Conservation (phyloP, 2,888 invertebrate genomes). For the Metopia argyrocephala region DNA sequence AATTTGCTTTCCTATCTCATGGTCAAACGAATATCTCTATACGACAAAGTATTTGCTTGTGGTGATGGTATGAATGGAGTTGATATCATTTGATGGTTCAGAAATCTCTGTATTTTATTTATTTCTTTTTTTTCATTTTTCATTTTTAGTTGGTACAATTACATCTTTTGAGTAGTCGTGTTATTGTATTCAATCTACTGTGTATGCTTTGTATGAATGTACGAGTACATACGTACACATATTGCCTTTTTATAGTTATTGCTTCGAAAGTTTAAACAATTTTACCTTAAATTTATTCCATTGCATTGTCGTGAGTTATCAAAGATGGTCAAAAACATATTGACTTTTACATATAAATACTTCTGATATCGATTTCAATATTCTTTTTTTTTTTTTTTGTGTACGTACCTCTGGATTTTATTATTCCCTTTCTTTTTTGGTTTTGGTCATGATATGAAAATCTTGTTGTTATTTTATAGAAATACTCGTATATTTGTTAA, state of each 20-base stretch:
- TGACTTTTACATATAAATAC: slow-evolving; percentile 30
- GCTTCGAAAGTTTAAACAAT: neutral
- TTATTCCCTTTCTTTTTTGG: neutral
- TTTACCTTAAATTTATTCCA: slow-evolving; percentile 62
- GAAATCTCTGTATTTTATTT: neutral
- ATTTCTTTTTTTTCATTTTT: slow-evolving; percentile 13
- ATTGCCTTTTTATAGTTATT: slow-evolving; percentile 16
- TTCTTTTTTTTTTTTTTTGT: neutral
- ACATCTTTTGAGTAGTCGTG: slow-evolving; percentile 53
- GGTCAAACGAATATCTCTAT: slow-evolving; percentile 1
- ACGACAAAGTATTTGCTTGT: neutral
- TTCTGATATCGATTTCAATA: slow-evolving; percentile 53
- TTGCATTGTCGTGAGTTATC: slow-evolving; percentile 63
- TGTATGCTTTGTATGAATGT: neutral
- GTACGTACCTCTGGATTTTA: neutral
- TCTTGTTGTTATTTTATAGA: slow-evolving; percentile 54
- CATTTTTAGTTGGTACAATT: slow-evolving; percentile 27
- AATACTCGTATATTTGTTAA: slow-evolving; percentile 6
- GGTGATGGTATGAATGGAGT: neutral
- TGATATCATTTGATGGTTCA: neutral
- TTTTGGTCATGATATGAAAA: slow-evolving; percentile 59
- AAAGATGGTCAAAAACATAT: slow-evolving; percentile 63
- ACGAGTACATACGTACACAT: too few species aligned
- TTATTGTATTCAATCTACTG: neutral
- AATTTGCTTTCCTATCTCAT: slow-evolving; percentile 15